A percentile compares a stretch with the other conserved stretches of the same genome.
phyloP scores from a whole-genome alignment of 2,113 vertebrate genomes.

The Ctenodactylus gundi region DNA sequence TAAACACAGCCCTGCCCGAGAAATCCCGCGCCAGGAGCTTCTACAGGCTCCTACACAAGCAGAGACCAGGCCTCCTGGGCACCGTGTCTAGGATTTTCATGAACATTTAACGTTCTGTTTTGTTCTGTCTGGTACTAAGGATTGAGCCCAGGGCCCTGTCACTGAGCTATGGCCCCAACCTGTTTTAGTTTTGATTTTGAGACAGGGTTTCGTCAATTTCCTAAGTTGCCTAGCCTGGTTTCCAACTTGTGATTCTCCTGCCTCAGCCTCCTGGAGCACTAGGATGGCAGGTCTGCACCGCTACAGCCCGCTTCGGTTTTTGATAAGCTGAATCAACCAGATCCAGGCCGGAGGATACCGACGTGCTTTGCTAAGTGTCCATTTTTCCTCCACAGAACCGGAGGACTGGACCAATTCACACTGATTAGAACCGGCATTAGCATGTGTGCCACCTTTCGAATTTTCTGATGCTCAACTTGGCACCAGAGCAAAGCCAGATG shows the following conservation, averaged over 20 bases:
- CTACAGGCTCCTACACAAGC: neutral
- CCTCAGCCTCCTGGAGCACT: too few species aligned
- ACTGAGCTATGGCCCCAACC: too few species aligned
- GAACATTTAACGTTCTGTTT: too few species aligned
- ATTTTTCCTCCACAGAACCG: neutral
- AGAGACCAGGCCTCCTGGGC: fast-evolving
- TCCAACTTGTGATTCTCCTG: too few species aligned
- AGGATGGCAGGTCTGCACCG: too few species aligned
- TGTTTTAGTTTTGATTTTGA: too few species aligned
- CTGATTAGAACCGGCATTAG: neutral
- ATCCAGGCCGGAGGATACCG: neutral
- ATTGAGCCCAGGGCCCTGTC: too few species aligned
- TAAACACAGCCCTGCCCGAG: neutral
- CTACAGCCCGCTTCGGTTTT: too few species aligned
- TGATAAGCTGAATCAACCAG: neutral
- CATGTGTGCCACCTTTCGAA: neutral
- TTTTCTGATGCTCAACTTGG: neutral
- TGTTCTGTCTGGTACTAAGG: too few species aligned
- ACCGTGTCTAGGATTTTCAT: neutral
- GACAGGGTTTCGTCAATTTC: too few species aligned
- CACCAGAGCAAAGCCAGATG: neutral
- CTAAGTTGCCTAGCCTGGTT: too few species aligned
- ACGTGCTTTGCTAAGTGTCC: neutral
- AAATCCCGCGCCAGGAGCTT: slow-evolving; percentile 15
- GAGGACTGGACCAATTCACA: neutral